Conservation (phyloP, 2,113 vertebrate species). For the Craseonycteris thonglongyai region DNA sequence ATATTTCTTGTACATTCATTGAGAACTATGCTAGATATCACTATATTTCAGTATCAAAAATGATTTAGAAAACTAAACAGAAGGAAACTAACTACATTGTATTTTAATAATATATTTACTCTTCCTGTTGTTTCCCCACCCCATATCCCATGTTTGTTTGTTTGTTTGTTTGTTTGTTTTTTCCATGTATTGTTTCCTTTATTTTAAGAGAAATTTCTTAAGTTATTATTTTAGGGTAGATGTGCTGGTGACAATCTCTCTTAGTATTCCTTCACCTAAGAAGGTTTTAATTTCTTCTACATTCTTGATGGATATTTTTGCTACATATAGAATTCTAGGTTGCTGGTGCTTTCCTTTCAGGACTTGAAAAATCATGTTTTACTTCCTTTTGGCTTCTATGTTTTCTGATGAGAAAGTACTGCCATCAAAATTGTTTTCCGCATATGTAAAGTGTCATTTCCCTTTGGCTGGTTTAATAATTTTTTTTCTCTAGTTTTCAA, state of each 20-base stretch:
- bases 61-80: not conserved
- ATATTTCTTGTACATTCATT: not conserved
- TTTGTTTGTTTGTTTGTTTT: too few species aligned
- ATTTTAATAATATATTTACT: not conserved
- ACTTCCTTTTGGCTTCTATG: not conserved
- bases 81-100: not conserved
- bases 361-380: not conserved
- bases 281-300: not conserved
- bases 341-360: not conserved
- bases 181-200: not conserved
- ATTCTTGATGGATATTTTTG: not conserved
- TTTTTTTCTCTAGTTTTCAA: not conserved
- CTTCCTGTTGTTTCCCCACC: not conserved
- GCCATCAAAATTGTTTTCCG: not conserved
- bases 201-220: not conserved
- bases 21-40: not conserved
- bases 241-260: not conserved
- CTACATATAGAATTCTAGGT: not conserved
- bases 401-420: not conserved
- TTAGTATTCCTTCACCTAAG: not conserved
- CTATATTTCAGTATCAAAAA: not conserved
- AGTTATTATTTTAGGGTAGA: not conserved
- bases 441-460: not conserved
- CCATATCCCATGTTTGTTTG: not conserved
- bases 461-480: not conserved